These are phyloP conservation scores for Netelia virgata DNA, from an alignment of 2,888 invertebrate species.

Conservation along the genomic window DNA sequence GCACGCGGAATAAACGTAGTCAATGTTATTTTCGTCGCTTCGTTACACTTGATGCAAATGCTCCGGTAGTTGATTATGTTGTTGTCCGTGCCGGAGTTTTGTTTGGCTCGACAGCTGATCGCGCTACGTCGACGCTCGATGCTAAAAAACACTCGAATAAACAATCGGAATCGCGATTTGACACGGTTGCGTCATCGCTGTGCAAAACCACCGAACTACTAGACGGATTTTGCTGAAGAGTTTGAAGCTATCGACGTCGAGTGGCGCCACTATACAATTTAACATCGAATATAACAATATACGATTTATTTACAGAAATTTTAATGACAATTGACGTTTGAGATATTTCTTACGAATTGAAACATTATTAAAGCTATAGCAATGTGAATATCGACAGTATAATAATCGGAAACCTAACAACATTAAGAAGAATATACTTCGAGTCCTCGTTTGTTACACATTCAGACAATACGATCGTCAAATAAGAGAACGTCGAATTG, in stretches of 20 bases:
- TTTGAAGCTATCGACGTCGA: conserved; percentile 1
- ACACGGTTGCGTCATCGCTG: conserved; percentile 36
- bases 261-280: conserved; percentile 23
- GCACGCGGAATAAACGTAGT: background rate
- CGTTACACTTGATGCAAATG: background rate
- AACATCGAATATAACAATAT: background rate
- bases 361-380: too few relatives aligned
- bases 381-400: too few relatives aligned
- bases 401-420: background rate
- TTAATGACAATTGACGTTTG: background rate
- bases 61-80: conserved; percentile 14
- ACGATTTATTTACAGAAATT: background rate
- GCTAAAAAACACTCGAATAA: conserved; percentile 28
- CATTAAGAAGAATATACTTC: background rate
- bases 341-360: too few relatives aligned
- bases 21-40: background rate
- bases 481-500: background rate
- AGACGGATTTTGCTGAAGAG: background rate
- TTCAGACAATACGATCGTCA: background rate
- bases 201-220: background rate
- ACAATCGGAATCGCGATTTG: conserved; percentile 23
- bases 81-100: conserved; percentile 51
- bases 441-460: background rate
- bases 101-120: conserved; percentile 64
- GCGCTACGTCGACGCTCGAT: conserved; percentile 8